A percentile compares a stretch with the other conserved stretches of the same genome.
These are phyloP conservation scores for Leucoraja ocellata DNA, from an alignment of 2,797 vertebrate species.

Conservation along the genomic window DNA sequence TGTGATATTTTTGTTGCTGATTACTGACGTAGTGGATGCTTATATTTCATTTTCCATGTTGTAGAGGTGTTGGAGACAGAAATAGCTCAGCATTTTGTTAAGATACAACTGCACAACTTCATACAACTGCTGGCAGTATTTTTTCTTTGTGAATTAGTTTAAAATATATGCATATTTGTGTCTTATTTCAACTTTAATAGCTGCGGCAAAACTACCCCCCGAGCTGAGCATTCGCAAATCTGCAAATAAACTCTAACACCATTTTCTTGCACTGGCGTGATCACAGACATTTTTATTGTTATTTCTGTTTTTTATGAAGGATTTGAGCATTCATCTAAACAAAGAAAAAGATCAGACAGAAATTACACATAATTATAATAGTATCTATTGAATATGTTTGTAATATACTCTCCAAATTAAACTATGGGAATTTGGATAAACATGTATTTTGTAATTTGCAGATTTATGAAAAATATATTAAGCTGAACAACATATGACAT, in stretches of 20 bases:
- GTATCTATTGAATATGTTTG: background rate
- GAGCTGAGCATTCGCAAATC: background rate
- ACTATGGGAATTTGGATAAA: background rate
- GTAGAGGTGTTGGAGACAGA: background rate
- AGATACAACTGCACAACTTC: background rate
- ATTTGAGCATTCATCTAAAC: constrained; percentile 3
- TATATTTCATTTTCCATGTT: background rate
- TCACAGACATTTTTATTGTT: background rate
- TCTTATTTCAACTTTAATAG: background rate
- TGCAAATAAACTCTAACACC: background rate
- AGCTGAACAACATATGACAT: background rate
- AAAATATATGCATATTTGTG: background rate
- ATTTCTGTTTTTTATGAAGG: background rate
- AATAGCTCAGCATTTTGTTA: background rate
- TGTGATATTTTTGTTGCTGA: background rate
- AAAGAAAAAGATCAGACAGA: background rate
- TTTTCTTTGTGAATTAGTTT: background rate
- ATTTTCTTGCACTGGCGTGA: background rate
- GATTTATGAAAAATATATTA: background rate
- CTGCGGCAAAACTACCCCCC: background rate
- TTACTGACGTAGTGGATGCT: background rate
- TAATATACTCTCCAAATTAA: background rate
- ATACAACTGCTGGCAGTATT: background rate
- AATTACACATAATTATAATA: background rate
- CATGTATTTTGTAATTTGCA: background rate